Evolutionary conservation across 2,113 vertebrate genomes (phyloP), one percentile per base, ranked within the genome.

Genomic region (Crypturellus undulatus): DNA sequence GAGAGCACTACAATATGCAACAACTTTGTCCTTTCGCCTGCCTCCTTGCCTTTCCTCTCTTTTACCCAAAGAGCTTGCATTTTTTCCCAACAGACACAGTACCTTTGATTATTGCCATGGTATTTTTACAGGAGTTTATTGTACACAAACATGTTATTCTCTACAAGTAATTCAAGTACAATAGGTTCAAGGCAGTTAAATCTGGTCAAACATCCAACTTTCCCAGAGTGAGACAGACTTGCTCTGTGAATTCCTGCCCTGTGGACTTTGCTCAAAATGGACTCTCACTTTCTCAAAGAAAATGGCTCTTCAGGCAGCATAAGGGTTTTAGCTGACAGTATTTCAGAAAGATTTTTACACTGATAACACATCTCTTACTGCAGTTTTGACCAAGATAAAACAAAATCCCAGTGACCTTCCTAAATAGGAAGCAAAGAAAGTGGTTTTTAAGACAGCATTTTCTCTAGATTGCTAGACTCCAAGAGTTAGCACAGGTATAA

Each of bases 91-190:
- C n/a, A 72, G 51, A 54, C 63, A 82, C n/a, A 69, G 51, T 43
- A 89, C 63, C 67, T 77, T 93, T 73, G 80, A 26, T 84, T 96
- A 91, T 85, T 69, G 62, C 71, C 75, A 77, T 24, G 75, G 54
- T 69, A 63, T 87, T 67, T 89, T 78, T 71, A 85, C 81, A 93
- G 71, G 58, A 79, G 71, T 58, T 79, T 68, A 68, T 51, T 80
- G 71, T 43, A 87, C 69, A 90, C 56, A 85, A 94, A 79, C 49
- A 42, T 70, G 59, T 42, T 54, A 87, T 77, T 92, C 81, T 94
- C 81, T 64, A 70, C 19, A 59, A 94, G 40, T 75, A 51, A 80
- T 73, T 89, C 64, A 94, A 94, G 38, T n/a, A 93, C 75, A 77
- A 42, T 63, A 24, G 36, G 26, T 34, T 92, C 63, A 91, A 71